Evolutionary conservation across 1,140 invertebrate species (phyloP).

Genomic region (Drosophila baimaii): DNA sequence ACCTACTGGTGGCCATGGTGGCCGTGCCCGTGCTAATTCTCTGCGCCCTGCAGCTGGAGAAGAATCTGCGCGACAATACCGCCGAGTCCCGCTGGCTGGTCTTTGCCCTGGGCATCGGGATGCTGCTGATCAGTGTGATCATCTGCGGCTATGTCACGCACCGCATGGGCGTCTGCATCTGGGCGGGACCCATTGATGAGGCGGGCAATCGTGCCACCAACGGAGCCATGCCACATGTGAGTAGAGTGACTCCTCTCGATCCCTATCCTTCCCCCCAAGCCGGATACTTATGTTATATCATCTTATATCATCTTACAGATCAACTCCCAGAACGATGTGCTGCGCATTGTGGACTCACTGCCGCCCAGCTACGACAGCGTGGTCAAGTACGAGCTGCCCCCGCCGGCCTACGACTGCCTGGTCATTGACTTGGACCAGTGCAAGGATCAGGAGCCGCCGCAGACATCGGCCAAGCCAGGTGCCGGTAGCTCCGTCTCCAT

Average conservation of each 20-base stretch:
- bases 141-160: constrained; percentile 83
- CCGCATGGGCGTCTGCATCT: constrained; percentile 83
- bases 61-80: constrained; percentile 74
- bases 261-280: no score
- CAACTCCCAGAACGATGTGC: constrained; percentile 83
- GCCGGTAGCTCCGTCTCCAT: constrained; percentile 23
- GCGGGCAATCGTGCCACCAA: constrained; percentile 68
- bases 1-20: constrained; percentile 79
- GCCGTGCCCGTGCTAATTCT: constrained; percentile 78
- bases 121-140: constrained; percentile 78
- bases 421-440: constrained; percentile 74
- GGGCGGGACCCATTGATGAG: constrained; percentile 82
- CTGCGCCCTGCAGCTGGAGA: constrained; percentile 80
- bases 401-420: constrained; percentile 78
- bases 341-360: constrained; percentile 80
- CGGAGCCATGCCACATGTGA: constrained; percentile 66
- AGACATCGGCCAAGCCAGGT: constrained; percentile 52
- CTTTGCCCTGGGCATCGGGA: constrained; percentile 77
- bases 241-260: no score
- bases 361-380: constrained; percentile 82
- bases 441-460: constrained; percentile 60
- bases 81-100: constrained; percentile 76
- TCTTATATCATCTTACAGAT: constrained; percentile 49
- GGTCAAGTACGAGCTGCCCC: constrained; percentile 77
- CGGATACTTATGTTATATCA: background rate